Conservation (phyloP, 2,888 invertebrate genomes). For the Stictocephala bisonia region DNA sequence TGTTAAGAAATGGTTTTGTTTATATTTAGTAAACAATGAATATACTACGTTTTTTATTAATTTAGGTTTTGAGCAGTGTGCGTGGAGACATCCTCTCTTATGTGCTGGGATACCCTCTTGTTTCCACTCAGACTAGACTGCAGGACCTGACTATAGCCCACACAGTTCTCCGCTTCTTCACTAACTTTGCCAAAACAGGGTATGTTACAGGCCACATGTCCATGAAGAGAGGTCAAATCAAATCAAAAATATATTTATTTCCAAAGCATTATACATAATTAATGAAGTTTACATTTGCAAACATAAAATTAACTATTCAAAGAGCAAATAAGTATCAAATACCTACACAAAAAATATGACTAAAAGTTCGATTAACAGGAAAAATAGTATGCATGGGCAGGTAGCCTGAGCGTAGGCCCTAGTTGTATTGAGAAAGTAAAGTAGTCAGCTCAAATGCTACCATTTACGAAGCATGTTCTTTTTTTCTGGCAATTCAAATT, state of each 20-base stretch:
- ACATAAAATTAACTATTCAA: background rate
- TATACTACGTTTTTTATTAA: too few relatives aligned
- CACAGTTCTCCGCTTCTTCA: conserved; percentile 30
- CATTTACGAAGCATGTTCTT: too few relatives aligned
- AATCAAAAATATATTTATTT: background rate
- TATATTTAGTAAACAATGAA: too few relatives aligned
- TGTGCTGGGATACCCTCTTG: background rate
- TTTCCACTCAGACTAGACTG: background rate
- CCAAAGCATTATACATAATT: background rate
- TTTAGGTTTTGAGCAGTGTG: conserved; percentile 16
- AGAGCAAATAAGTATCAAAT: background rate
- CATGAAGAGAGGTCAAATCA: background rate
- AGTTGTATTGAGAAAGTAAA: too few relatives aligned
- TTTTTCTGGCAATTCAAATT: too few relatives aligned
- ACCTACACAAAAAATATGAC: too few relatives aligned
- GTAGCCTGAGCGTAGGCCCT: too few relatives aligned
- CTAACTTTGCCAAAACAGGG: conserved; percentile 40
- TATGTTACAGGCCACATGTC: background rate
- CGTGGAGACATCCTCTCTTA: conserved; percentile 16
- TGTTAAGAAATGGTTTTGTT: too few relatives aligned
- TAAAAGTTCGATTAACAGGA: too few relatives aligned
- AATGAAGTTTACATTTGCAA: background rate
- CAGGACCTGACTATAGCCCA: background rate
- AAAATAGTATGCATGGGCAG: too few relatives aligned
- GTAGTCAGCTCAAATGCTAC: too few relatives aligned